Percentiles rank a stretch among this genome's conserved stretches.
These are phyloP conservation scores for Adrianichthys oophorus DNA, from an alignment of 2,797 vertebrate species.

Conservation along the genomic window DNA sequence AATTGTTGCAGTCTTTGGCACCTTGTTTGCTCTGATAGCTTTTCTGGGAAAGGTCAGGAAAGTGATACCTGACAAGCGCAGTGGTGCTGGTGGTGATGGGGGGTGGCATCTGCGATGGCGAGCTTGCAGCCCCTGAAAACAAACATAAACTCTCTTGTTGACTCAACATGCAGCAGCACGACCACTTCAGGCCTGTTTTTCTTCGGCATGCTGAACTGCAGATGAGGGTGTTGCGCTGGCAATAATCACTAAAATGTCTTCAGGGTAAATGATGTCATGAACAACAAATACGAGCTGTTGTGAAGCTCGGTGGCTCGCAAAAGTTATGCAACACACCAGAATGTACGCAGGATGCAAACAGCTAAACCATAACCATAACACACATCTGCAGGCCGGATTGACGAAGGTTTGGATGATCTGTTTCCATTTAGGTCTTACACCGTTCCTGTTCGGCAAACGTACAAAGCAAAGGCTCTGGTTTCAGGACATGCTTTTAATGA, in stretches of 20 bases:
- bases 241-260: slow-evolving; percentile 64
- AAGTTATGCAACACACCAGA: slow-evolving; percentile 24
- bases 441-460: slow-evolving; percentile 61
- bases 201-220: slow-evolving; percentile 21
- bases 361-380: slow-evolving; percentile 23
- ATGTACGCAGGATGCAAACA: slow-evolving; percentile 23
- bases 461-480: slow-evolving; percentile 72
- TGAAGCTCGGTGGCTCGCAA: slow-evolving; percentile 42
- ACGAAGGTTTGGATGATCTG: slow-evolving; percentile 65
- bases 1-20: slow-evolving; percentile 49
- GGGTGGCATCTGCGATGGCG: slow-evolving; percentile 11
- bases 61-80: slow-evolving; percentile 18
- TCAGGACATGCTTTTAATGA: slow-evolving; percentile 80
- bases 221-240: slow-evolving; percentile 54
- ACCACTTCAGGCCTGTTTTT: slow-evolving; percentile 28
- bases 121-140: slow-evolving; percentile 7
- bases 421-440: slow-evolving; percentile 71
- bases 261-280: slow-evolving; percentile 66
- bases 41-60: slow-evolving; percentile 27
- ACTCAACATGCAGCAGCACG: slow-evolving; percentile 19
- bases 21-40: slow-evolving; percentile 31
- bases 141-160: slow-evolving; percentile 25
- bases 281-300: slow-evolving; percentile 42
- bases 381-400: slow-evolving; percentile 30
- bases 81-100: slow-evolving; percentile 8